Percentiles rank a stretch among this genome's conserved stretches.
Conservation (phyloP, 2,113 vertebrate species). For the Otolemur garnettii region DNA sequence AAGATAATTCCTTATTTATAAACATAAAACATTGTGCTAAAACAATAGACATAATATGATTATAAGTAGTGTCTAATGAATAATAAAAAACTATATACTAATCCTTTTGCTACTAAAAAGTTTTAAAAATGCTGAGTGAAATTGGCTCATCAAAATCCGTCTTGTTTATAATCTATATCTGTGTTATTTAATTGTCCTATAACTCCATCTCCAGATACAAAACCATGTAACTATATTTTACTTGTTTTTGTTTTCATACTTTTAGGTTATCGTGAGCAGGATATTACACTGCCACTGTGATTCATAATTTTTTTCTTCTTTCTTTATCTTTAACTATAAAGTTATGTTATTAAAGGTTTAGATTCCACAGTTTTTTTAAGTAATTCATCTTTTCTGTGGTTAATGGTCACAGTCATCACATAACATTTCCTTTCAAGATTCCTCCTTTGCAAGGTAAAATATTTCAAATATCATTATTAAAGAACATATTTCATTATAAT, state of each 20-base stretch:
- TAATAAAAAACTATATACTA: conserved; percentile 20
- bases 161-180: neutral
- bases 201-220: conserved; percentile 14
- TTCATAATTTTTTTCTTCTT: neutral
- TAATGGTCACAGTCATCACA: conserved; percentile 3
- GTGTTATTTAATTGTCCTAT: neutral
- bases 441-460: neutral
- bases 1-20: neutral
- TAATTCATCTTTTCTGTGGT: neutral
- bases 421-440: neutral
- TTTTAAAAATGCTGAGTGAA: neutral
- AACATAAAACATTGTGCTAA: neutral
- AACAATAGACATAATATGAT: conserved; percentile 39
- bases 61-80: neutral
- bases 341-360: neutral
- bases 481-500: neutral
- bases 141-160: neutral
- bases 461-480: neutral
- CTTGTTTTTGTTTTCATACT: neutral
- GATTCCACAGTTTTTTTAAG: neutral
- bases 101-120: neutral
- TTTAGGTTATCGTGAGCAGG: conserved; percentile 34
- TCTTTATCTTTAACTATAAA: neutral
- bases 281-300: neutral
- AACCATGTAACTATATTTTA: neutral